These are phyloP conservation scores for Mylabris phalerata DNA, from an alignment of 1,140 invertebrate species.

Conservation along the genomic window DNA sequence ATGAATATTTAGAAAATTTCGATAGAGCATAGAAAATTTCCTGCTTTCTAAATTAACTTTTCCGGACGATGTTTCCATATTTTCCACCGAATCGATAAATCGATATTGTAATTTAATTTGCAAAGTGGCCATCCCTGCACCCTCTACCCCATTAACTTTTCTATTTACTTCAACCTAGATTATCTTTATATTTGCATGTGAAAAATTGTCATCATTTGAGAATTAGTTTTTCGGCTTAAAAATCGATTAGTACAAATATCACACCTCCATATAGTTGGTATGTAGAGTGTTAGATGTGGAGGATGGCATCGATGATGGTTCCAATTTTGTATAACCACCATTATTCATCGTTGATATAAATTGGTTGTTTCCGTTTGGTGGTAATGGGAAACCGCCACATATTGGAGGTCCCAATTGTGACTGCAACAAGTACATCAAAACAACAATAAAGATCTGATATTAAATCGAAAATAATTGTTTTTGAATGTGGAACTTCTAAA, in stretches of 20 bases:
- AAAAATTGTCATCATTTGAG: too few species aligned
- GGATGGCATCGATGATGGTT: constrained; percentile 11
- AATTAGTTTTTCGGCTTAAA: background rate
- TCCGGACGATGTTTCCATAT: too few species aligned
- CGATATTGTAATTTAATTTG: too few species aligned
- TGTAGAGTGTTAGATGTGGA: constrained; percentile 1
- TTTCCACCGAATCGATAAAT: too few species aligned
- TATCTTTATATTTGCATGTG: too few species aligned
- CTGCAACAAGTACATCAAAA: background rate
- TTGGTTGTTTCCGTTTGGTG: constrained; percentile 7
- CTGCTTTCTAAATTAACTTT: too few species aligned
- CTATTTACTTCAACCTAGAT: too few species aligned
- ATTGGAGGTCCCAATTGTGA: constrained; percentile 7
- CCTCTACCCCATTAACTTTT: too few species aligned
- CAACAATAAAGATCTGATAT: background rate
- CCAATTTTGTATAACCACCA: constrained; percentile 17
- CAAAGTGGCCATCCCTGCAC: too few species aligned
- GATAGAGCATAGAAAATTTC: too few species aligned
- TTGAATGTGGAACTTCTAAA: background rate
- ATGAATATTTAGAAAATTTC: too few species aligned
- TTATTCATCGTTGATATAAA: constrained; percentile 20
- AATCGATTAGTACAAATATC: constrained; percentile 4
- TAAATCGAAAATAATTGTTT: background rate
- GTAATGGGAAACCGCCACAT: constrained; percentile 18
- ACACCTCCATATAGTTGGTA: constrained; percentile 10